A percentile compares a stretch with the other conserved stretches of the same genome.
Evolutionary conservation across 2,113 vertebrate species (phyloP).

Genomic region (Odocoileus virginianus): DNA sequence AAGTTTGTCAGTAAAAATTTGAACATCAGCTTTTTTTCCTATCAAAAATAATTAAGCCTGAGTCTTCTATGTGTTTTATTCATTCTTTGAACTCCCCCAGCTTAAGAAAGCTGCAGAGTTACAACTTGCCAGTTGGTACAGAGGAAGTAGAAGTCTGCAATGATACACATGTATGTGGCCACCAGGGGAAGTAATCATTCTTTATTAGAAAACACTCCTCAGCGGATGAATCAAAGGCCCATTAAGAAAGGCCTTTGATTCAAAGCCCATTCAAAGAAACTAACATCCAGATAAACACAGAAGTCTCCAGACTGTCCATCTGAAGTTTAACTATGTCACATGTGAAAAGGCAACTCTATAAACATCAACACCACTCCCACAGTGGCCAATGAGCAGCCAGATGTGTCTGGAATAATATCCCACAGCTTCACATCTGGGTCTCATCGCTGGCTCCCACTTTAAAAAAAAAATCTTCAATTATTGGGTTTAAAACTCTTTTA

Average conservation of each 20-base stretch:
- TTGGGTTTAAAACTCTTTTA: constrained; percentile 26
- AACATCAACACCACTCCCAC: constrained; percentile 21
- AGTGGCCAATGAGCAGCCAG: constrained; percentile 35
- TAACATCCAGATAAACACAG: constrained; percentile 65
- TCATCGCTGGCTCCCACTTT: constrained; percentile 49
- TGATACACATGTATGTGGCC: not conserved
- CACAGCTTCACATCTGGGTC: constrained; percentile 61
- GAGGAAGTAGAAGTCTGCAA: not conserved
- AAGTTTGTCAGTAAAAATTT: not conserved
- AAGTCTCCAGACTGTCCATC: constrained; percentile 67
- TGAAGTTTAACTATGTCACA: constrained; percentile 58
- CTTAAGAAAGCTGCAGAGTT: constrained; percentile 16
- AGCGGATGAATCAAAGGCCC: constrained; percentile 47
- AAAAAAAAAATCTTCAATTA: constrained; percentile 27
- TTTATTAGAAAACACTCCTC: constrained; percentile 58
- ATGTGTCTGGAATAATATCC: constrained; percentile 24
- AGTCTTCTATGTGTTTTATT: not conserved
- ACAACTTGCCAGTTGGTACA: not conserved
- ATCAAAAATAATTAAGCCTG: not conserved
- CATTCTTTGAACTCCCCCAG: not conserved
- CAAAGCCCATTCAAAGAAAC: constrained; percentile 50
- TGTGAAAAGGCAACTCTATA: constrained; percentile 50
- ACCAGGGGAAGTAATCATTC: constrained; percentile 46
- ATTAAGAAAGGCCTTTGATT: constrained; percentile 57
- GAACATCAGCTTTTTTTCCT: not conserved